A percentile compares a stretch with the other conserved stretches of the same genome.
These are phyloP conservation scores for Corynorhinus townsendii DNA, from an alignment of 2,113 vertebrate species.

Conservation along the genomic window DNA sequence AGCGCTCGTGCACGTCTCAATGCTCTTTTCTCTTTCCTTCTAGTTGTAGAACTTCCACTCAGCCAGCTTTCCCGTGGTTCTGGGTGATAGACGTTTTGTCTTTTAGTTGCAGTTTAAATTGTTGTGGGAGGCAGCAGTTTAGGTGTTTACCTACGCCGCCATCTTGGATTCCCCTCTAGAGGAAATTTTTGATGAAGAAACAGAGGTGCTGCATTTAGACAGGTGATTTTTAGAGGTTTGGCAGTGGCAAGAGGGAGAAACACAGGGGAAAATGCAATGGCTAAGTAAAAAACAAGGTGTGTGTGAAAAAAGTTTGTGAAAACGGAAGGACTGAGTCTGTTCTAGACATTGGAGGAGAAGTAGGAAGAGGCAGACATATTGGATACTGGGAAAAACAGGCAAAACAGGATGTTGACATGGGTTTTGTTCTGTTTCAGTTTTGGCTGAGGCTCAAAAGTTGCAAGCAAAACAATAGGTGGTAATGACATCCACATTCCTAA, in stretches of 20 bases:
- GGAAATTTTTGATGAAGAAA: not conserved
- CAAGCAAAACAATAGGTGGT: not conserved
- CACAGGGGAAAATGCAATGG: not conserved
- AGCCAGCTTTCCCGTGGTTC: no score
- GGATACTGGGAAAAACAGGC: not conserved
- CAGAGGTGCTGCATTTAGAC: not conserved
- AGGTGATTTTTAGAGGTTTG: not conserved
- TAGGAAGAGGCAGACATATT: not conserved
- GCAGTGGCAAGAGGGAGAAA: not conserved
- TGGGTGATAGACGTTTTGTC: no score
- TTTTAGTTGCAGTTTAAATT: no score
- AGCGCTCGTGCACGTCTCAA: no score
- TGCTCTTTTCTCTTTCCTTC: no score
- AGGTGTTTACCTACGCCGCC: no score
- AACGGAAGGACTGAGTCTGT: not conserved
- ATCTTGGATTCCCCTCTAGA: no score
- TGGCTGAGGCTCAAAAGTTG: not conserved
- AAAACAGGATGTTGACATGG: not conserved
- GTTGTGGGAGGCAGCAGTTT: no score
- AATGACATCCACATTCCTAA: not conserved
- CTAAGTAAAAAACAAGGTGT: not conserved
- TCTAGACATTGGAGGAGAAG: not conserved
- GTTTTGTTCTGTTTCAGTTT: constrained; percentile 32
- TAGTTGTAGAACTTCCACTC: no score
- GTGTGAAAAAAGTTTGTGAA: not conserved